Evolutionary conservation across 2,113 vertebrate species (phyloP).

Genomic region (Sakesphorus luctuosus): DNA sequence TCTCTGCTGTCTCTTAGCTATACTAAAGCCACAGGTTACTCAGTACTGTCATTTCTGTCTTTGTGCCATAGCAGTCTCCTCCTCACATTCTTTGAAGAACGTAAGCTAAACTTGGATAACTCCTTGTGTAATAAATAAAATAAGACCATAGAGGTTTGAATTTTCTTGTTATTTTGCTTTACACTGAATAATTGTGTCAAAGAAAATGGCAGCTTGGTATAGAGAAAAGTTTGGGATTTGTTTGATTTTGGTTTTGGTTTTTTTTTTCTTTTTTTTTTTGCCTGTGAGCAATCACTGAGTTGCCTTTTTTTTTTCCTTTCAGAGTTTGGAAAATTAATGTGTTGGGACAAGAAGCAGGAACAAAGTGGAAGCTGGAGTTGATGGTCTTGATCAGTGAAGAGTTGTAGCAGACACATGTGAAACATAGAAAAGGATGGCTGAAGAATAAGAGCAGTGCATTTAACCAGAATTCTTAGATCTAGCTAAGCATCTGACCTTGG

Average conservation of each 20-base stretch:
- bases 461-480: not conserved
- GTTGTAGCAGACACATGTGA: not conserved
- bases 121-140: not conserved
- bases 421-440: not conserved
- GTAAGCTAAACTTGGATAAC: not conserved
- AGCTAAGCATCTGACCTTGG: not conserved
- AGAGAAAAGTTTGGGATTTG: not conserved
- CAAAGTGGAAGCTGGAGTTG: not conserved
- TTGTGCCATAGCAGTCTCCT: not conserved
- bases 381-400: not conserved
- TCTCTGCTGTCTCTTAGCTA: not conserved
- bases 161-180: not conserved
- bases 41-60: not conserved
- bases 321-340: not conserved
- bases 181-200: not conserved
- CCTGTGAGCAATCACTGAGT: not conserved
- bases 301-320: not conserved
- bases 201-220: not conserved
- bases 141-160: not conserved
- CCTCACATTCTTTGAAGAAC: not conserved
- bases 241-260: not conserved
- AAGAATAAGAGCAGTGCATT: not conserved
- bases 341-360: not conserved
- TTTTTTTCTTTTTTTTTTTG: not conserved
- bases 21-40: not conserved